phyloP scores from a whole-genome alignment of 2,113 vertebrate genomes.

The Aphelocoma coerulescens region DNA sequence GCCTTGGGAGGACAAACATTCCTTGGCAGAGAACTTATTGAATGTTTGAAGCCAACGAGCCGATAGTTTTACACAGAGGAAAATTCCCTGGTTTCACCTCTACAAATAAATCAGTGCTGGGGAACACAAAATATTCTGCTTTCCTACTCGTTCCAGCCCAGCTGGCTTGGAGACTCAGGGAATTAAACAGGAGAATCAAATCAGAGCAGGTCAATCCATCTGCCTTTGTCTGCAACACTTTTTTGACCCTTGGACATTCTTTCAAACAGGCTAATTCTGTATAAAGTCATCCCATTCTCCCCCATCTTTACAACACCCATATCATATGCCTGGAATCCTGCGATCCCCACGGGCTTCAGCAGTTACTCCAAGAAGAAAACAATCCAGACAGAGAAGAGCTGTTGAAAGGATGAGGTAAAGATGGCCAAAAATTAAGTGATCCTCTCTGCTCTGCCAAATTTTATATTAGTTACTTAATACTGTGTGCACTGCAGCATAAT shows the following conservation, averaged over 20 bases:
- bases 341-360: not conserved
- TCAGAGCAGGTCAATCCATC: not conserved
- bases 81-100: slow-evolving; percentile 56
- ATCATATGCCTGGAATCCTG: not conserved
- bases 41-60: not conserved
- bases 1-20: slow-evolving; percentile 23
- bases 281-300: not conserved
- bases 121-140: slow-evolving; percentile 32
- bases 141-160: not conserved
- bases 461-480: not conserved
- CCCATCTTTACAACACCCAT: not conserved
- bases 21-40: not conserved
- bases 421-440: not conserved
- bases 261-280: not conserved
- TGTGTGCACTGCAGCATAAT: not conserved
- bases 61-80: slow-evolving; percentile 18
- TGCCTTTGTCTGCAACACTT: slow-evolving; percentile 9
- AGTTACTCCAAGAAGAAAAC: not conserved
- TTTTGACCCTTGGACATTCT: not conserved
- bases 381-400: not conserved
- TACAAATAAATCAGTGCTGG: slow-evolving; percentile 38
- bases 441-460: not conserved
- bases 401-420: not conserved
- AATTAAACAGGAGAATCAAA: slow-evolving; percentile 28
- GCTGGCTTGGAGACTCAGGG: not conserved